A percentile compares a stretch with the other conserved stretches of the same genome.
Evolutionary conservation across 2,888 invertebrate species (phyloP).

Genomic region (Koerneria pararmatus): DNA sequence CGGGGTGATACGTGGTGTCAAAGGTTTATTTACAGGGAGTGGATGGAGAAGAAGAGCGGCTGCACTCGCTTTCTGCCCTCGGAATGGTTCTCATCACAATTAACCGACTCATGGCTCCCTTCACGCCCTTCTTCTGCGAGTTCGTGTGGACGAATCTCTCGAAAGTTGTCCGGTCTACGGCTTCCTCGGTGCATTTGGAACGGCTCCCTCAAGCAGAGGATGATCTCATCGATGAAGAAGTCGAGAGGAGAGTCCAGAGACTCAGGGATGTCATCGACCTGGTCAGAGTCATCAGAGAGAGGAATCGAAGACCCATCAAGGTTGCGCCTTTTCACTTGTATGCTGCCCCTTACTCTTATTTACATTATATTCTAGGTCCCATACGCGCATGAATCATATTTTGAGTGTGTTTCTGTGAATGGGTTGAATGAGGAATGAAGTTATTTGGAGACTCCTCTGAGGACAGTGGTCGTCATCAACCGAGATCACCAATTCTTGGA

Average conservation of each 20-base stretch:
- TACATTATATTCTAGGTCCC: too few relatives aligned
- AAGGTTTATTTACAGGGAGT: slow-evolving; percentile 70
- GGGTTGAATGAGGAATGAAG: neutral
- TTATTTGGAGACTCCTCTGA: slow-evolving; percentile 75
- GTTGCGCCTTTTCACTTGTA: slow-evolving; percentile 51
- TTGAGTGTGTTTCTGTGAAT: too few relatives aligned
- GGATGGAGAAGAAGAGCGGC: slow-evolving; percentile 75
- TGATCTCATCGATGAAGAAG: slow-evolving; percentile 73
- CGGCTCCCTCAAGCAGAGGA: slow-evolving; percentile 75
- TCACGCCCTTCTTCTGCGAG: slow-evolving; percentile 92
- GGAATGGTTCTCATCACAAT: slow-evolving; percentile 83
- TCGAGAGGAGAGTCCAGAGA: slow-evolving; percentile 79
- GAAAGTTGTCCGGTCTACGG: slow-evolving; percentile 38
- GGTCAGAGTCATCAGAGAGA: slow-evolving; percentile 84
- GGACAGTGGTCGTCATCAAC: slow-evolving; percentile 90
- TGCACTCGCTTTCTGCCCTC: slow-evolving; percentile 79
- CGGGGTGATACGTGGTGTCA: too few relatives aligned
- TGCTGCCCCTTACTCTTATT: neutral
- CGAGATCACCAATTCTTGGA: slow-evolving; percentile 75
- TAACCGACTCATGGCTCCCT: slow-evolving; percentile 89
- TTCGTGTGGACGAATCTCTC: slow-evolving; percentile 85
- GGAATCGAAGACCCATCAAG: slow-evolving; percentile 87
- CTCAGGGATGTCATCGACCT: slow-evolving; percentile 95
- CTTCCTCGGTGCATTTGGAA: slow-evolving; percentile 81
- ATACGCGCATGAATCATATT: too few relatives aligned